These are phyloP conservation scores for Agapostemon virescens DNA, from an alignment of 2,888 invertebrate species.

Conservation along the genomic window DNA sequence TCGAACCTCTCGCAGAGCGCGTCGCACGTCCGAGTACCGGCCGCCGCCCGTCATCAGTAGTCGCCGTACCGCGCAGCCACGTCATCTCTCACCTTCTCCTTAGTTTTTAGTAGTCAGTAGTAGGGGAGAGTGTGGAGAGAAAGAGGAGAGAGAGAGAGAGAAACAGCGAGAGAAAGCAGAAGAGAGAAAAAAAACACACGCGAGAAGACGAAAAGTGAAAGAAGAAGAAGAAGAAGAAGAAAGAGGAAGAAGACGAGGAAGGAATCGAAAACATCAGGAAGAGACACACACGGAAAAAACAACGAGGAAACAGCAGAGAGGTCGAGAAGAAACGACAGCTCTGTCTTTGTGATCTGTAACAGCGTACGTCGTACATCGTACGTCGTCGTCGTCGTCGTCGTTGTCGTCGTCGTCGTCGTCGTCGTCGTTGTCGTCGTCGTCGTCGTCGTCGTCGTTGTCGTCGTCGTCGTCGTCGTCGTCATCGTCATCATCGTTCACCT, in stretches of 20 bases:
- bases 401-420: not conserved
- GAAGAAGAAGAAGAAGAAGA: conserved; percentile 27
- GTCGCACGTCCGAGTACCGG: conserved; percentile 80
- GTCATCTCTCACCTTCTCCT: conserved; percentile 78
- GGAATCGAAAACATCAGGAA: not conserved
- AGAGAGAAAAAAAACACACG: conserved; percentile 31
- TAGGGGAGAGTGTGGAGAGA: conserved; percentile 70
- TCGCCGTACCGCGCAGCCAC: conserved; percentile 79
- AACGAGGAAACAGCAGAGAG: conserved; percentile 45
- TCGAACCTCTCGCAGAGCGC: conserved; percentile 80
- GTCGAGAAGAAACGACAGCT: conserved; percentile 54
- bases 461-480: not conserved
- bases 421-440: conserved; percentile 13
- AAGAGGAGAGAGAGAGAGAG: conserved; percentile 50
- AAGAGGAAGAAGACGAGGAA: conserved; percentile 21
- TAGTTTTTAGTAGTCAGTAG: conserved; percentile 80
- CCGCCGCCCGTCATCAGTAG: conserved; percentile 80
- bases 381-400: not conserved
- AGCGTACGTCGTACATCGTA: conserved; percentile 1
- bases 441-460: conserved; percentile 3
- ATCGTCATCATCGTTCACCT: conserved; percentile 25
- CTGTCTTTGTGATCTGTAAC: conserved; percentile 38
- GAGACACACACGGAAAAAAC: conserved; percentile 5
- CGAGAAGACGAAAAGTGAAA: conserved; percentile 16
- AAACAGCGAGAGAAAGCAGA: conserved; percentile 39